phyloP scores from a whole-genome alignment of 30 jellyfish, hydroid and myxozoan genomes.

The Cassiopea xamachana region DNA sequence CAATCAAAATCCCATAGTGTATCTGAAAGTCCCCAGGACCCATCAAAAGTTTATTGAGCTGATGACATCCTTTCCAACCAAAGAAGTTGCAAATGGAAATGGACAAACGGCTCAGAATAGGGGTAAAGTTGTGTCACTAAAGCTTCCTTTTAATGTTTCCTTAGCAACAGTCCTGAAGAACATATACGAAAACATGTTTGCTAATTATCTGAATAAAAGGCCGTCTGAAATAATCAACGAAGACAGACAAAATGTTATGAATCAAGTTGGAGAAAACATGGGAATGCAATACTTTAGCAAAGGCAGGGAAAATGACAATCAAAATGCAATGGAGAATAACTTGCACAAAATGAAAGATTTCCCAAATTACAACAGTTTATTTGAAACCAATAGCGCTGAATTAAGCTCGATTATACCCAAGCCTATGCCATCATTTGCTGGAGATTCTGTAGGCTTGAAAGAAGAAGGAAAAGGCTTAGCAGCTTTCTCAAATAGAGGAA shows the following conservation, averaged over 20 bases:
- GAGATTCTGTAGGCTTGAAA: background rate
- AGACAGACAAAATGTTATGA: background rate
- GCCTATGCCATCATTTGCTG: background rate
- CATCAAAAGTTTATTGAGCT: constrained; percentile 78
- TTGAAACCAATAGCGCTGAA: background rate
- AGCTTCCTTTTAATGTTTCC: constrained; percentile 93
- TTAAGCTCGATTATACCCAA: background rate
- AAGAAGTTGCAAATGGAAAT: background rate
- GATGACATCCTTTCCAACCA: constrained; percentile 78
- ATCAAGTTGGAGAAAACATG: background rate
- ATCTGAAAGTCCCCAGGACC: constrained; percentile 77
- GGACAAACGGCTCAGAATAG: constrained; percentile 13
- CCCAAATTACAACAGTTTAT: background rate
- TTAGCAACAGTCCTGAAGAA: constrained; percentile 93
- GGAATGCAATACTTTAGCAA: background rate
- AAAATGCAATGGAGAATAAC: background rate
- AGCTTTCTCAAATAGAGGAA: background rate
- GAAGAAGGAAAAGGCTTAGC: background rate
- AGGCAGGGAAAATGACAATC: background rate
- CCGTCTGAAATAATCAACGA: constrained; percentile 61
- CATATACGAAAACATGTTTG: constrained; percentile 96
- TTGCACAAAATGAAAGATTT: background rate
- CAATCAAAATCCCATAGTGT: constrained; percentile 72
- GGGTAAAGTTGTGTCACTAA: constrained; percentile 72
- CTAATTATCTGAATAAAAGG: constrained; percentile 78